Evolutionary conservation across 2,888 invertebrate species (phyloP).

Genomic region (Caenorhabditis panamensis): DNA sequence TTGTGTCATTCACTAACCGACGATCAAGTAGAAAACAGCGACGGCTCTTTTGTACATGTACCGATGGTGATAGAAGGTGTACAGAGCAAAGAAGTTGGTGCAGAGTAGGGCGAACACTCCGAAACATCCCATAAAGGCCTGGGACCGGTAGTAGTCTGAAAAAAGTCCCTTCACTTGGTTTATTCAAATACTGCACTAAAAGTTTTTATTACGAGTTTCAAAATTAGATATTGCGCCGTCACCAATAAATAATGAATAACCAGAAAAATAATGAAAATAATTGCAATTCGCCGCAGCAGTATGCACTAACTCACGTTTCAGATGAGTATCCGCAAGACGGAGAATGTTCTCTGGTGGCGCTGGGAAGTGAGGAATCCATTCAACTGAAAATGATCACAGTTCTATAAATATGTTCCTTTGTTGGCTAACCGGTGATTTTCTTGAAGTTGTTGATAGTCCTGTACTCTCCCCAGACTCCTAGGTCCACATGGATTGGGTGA

Average conservation of each 20-base stretch:
- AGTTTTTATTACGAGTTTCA: no score
- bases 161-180: no score
- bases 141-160: conserved; percentile 79
- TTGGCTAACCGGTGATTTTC: conserved; percentile 30
- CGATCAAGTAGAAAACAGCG: conserved; percentile 73
- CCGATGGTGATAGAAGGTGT: conserved; percentile 79
- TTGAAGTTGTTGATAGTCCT: conserved; percentile 66
- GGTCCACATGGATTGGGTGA: conserved; percentile 72
- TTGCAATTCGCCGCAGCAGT: neutral
- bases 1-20: conserved; percentile 65
- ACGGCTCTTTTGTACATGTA: conserved; percentile 79
- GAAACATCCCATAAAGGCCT: conserved; percentile 78
- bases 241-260: neutral
- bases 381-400: conserved; percentile 69
- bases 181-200: neutral
- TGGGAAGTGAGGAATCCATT: conserved; percentile 81
- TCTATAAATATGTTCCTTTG: neutral
- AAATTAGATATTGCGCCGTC: no score
- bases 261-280: neutral
- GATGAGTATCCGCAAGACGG: conserved; percentile 76
- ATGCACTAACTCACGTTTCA: conserved; percentile 73
- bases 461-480: conserved; percentile 80
- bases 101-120: conserved; percentile 72
- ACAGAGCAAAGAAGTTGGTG: conserved; percentile 77
- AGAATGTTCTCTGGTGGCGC: conserved; percentile 74